A percentile compares a stretch with the other conserved stretches of the same genome.
Evolutionary conservation across 1,140 invertebrate species (phyloP).

Genomic region (Drosophila punjabiensis): DNA sequence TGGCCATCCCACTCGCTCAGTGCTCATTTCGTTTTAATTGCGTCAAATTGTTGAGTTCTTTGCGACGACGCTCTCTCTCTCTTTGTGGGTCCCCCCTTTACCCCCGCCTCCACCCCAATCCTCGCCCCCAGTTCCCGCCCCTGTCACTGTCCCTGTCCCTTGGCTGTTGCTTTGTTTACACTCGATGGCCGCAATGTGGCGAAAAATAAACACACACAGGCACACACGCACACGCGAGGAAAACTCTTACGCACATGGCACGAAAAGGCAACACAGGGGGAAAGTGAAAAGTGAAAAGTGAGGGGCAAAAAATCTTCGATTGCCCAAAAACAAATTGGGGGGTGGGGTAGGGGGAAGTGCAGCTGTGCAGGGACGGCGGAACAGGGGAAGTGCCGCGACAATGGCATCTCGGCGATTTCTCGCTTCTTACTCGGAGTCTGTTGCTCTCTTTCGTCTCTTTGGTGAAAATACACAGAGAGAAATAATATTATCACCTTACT

Average conservation of each 20-base stretch:
- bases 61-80: not conserved
- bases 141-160: not conserved
- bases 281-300: conserved; percentile 27
- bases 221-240: conserved; percentile 13
- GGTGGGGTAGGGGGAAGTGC: not conserved
- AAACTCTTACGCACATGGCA: conserved; percentile 47
- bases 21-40: conserved; percentile 58
- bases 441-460: not conserved
- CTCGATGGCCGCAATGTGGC: conserved; percentile 64
- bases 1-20: conserved; percentile 17
- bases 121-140: not conserved
- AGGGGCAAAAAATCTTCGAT: conserved; percentile 36
- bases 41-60: conserved; percentile 57
- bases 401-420: conserved; percentile 37
- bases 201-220: conserved; percentile 59
- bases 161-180: conserved; percentile 48
- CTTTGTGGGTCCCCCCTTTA: not conserved
- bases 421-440: not conserved
- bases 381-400: conserved; percentile 23
- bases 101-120: not conserved
- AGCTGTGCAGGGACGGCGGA: conserved; percentile 5
- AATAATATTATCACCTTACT: too few relatives aligned
- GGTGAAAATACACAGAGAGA: not conserved
- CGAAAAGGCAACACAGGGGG: conserved; percentile 17
- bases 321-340: conserved; percentile 37